These are phyloP conservation scores for Pandemis heparana DNA, from an alignment of 2,888 invertebrate species.

Conservation along the genomic window DNA sequence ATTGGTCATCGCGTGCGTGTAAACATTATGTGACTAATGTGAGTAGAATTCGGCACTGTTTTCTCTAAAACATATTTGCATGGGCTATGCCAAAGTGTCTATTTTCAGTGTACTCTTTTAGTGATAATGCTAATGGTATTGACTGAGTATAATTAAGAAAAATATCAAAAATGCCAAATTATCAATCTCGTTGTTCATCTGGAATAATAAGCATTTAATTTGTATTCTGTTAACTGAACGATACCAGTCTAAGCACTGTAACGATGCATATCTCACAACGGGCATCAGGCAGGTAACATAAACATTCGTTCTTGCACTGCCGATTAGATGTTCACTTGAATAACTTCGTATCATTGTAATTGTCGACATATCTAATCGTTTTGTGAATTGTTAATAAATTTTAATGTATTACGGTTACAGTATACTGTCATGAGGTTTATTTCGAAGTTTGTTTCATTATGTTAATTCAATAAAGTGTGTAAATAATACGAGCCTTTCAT, in stretches of 20 bases:
- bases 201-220: conserved; percentile 81
- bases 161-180: conserved; percentile 61
- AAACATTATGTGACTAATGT: conserved; percentile 13
- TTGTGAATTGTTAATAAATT: conserved; percentile 78
- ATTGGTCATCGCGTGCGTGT: conserved; percentile 44
- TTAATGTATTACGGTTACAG: conserved; percentile 83
- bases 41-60: conserved; percentile 22
- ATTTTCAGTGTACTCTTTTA: conserved; percentile 61
- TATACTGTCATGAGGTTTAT: conserved; percentile 79
- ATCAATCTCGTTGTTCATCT: conserved; percentile 59
- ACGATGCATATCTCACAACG: conserved; percentile 29
- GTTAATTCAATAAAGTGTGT: conserved; percentile 86
- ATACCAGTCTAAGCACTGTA: conserved; percentile 16
- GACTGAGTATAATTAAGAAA: conserved; percentile 81
- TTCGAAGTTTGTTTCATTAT: conserved; percentile 84
- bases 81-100: conserved; percentile 45
- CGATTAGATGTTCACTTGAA: conserved; percentile 62
- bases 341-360: conserved; percentile 82
- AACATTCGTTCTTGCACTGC: conserved; percentile 43
- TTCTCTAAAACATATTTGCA: conserved; percentile 37
- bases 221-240: conserved; percentile 48
- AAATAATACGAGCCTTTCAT: conserved; percentile 66
- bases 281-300: not conserved
- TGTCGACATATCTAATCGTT: conserved; percentile 83
- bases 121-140: conserved; percentile 72